Base-by-base conservation (phyloP, 1,140 invertebrate genomes). In the Zaprionus vittiger region DNA sequence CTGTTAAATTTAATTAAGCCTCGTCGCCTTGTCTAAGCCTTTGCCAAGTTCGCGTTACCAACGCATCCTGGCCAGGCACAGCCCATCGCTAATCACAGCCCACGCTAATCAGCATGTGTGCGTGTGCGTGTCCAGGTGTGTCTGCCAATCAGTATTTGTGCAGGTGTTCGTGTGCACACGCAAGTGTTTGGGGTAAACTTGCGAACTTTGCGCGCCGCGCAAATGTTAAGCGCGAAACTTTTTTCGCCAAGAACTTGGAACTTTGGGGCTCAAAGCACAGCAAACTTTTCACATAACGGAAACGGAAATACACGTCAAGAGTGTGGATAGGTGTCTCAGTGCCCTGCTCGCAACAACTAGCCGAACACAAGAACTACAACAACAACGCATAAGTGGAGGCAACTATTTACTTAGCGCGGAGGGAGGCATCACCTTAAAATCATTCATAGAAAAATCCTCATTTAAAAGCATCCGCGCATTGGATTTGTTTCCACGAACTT, bases 1-100 rank as follows among this genome's bases (percentile, higher is more conserved):
- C 85, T 90, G 81, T 89, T 89, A 89, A 82, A 89, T 89, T 89
- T 90, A 89, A 89, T 89, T 90, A 89, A 80, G 84, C 84, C 52
- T 56, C 81, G 60, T 56, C 81, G 66, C 73, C 74, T 77, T 70
- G 85, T 66, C 66, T 70, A 83, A 89, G 66, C 84, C 84, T 84
- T 84, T 82, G 68, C 80, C 79, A 34, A 73, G 62, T 78, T 56
- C 38, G 54, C 64, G 55, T 61, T 22, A 65, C 77, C 31, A 15
- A 26, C 24, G 24, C 24, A 3, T 26, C 24, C 24, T 26, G 31
- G 41, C 34, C 28, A 17, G 3, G 14, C 52, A 1, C 12, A 9
- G 1, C n/a, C 56, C 68, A 44, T 41, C 41, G 78, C 80, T 81
- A 90, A 89, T 89, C 84, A 89, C 81, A 68, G 69, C 71, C 70